Conservation (phyloP, 2,797 vertebrate species). For the Squalus acanthias region DNA sequence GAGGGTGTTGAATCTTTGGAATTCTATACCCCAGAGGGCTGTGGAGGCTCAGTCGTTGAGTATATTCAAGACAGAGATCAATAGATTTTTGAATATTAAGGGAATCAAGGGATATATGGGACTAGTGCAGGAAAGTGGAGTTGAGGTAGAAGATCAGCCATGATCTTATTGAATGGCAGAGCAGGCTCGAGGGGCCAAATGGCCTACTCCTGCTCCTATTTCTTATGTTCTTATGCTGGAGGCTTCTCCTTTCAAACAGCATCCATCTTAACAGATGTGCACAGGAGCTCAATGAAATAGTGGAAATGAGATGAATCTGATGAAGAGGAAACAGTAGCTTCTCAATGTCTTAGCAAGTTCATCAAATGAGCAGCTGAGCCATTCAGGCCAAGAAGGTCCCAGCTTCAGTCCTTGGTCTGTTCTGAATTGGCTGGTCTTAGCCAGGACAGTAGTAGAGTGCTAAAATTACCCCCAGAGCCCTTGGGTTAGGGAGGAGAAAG, state of each 20-base stretch:
- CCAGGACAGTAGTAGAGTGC: not conserved
- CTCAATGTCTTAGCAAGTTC: not conserved
- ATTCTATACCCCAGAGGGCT: no score
- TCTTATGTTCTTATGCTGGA: not conserved
- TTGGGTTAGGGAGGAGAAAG: not conserved
- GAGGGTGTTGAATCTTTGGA: no score
- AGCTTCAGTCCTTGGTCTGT: not conserved
- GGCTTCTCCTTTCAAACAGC: not conserved
- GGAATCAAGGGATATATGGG: no score
- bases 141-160: no score
- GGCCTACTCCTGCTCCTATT: no score
- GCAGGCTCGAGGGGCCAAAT: no score
- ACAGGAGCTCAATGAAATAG: not conserved
- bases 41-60: no score
- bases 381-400: not conserved
- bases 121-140: no score
- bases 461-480: not conserved
- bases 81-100: no score
- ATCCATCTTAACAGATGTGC: not conserved
- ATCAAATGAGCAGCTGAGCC: not conserved
- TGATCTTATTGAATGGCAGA: no score
- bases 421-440: not conserved
- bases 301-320: not conserved
- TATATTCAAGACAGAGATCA: no score
- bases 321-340: not conserved